Conservation (phyloP, 2,113 vertebrate species). For the Morphnarchus princeps region DNA sequence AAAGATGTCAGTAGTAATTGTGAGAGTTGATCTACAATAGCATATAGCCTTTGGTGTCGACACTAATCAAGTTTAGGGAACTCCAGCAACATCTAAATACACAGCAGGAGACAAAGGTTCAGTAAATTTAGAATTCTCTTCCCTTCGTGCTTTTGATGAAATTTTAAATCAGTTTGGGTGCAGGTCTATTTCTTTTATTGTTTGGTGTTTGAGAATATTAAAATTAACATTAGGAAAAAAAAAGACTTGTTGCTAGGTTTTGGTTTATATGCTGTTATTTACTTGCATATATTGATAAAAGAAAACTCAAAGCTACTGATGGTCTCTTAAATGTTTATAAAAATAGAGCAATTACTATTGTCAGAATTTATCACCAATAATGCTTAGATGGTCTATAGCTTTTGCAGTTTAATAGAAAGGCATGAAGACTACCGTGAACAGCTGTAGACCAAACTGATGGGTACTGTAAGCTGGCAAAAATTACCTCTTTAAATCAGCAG, state of each 20-base stretch:
- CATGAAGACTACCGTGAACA: background rate
- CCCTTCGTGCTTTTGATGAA: conserved; percentile 60
- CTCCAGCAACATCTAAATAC: conserved; percentile 50
- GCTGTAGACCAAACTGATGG: background rate
- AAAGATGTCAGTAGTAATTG: conserved; percentile 60
- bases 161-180: conserved; percentile 59
- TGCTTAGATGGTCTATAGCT: background rate
- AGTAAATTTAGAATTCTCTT: conserved; percentile 55
- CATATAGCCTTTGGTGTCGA: conserved; percentile 52
- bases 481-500: background rate
- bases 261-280: background rate
- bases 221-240: background rate
- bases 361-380: background rate
- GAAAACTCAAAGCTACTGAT: background rate
- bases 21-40: conserved; percentile 45
- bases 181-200: conserved; percentile 15
- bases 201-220: conserved; percentile 1
- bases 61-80: conserved; percentile 55
- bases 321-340: background rate
- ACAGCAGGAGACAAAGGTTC: conserved; percentile 56
- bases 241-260: background rate
- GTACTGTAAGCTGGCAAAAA: background rate
- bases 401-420: background rate
- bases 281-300: background rate
- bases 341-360: background rate